Percentiles rank a stretch among this genome's conserved stretches.
Conservation (phyloP, 2,888 invertebrate genomes). For the Oeneis ivallda region DNA sequence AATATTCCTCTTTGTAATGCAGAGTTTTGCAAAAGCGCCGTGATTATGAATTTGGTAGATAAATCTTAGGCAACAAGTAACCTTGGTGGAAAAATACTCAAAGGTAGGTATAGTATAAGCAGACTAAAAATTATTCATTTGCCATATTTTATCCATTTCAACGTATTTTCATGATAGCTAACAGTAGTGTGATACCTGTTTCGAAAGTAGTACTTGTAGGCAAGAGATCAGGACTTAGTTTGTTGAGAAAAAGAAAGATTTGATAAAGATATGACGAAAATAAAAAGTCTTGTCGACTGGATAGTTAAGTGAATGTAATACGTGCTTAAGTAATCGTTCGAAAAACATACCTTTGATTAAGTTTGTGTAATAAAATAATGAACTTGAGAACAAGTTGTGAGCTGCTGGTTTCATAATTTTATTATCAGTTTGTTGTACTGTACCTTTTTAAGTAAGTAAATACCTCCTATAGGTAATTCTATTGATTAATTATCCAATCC, state of each 20-base stretch:
- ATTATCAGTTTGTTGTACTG: slow-evolving; percentile 5
- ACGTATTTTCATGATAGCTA: slow-evolving; percentile 58
- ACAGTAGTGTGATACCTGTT: slow-evolving; percentile 44
- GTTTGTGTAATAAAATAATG: slow-evolving; percentile 22
- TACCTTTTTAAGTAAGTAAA: background rate
- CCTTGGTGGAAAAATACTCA: slow-evolving; percentile 56
- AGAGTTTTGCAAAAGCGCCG: slow-evolving; percentile 41
- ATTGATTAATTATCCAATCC: background rate
- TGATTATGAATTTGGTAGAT: slow-evolving; percentile 54
- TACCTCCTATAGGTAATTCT: background rate
- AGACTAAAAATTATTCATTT: slow-evolving; percentile 60
- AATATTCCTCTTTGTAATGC: slow-evolving; percentile 38
- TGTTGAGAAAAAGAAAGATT: slow-evolving; percentile 9
- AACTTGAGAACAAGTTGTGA: slow-evolving; percentile 13
- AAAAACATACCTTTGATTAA: slow-evolving; percentile 37
- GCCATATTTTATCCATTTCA: slow-evolving; percentile 76
- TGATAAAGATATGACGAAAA: slow-evolving; percentile 48
- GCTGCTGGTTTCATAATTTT: slow-evolving; percentile 4
- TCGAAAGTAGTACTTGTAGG: slow-evolving; percentile 37
- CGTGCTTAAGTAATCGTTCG: slow-evolving; percentile 43
- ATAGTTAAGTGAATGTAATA: slow-evolving; percentile 45
- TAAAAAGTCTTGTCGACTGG: slow-evolving; percentile 51
- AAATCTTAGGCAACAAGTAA: slow-evolving; percentile 47
- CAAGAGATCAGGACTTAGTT: slow-evolving; percentile 2
- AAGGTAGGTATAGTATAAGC: slow-evolving; percentile 66